These are phyloP conservation scores for Brachymystax lenok DNA, from an alignment of 2,797 vertebrate genomes.

Conservation along the genomic window DNA sequence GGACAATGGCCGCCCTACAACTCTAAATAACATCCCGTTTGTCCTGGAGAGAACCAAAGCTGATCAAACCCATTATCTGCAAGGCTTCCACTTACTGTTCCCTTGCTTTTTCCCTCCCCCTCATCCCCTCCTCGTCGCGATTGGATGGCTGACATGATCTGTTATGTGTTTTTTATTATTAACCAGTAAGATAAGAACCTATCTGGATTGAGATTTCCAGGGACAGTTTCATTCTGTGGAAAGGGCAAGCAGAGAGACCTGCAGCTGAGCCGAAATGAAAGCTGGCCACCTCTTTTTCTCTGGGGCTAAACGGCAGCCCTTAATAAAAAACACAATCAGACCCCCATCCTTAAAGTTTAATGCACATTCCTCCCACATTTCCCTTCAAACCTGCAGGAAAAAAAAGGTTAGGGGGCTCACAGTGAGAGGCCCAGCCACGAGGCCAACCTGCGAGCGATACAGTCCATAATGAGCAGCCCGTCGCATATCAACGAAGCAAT, in stretches of 20 bases:
- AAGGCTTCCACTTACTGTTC: conserved; percentile 69
- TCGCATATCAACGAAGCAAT: conserved; percentile 53
- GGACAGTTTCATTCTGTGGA: conserved; percentile 75
- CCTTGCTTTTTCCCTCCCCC: conserved; percentile 34
- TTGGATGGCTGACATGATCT: too few species aligned
- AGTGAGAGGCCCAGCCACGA: conserved; percentile 55
- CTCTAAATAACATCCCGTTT: conserved; percentile 54
- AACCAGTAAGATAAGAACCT: too few species aligned
- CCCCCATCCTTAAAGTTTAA: conserved; percentile 79
- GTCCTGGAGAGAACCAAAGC: conserved; percentile 60
- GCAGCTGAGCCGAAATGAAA: conserved; percentile 73
- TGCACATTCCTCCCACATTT: conserved; percentile 78
- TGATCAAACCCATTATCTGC: conserved; percentile 72
- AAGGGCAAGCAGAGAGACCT: conserved; percentile 76
- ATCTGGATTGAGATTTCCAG: conserved; percentile 62
- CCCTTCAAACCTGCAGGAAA: conserved; percentile 46
- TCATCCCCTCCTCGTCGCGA: not conserved
- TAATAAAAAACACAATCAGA: conserved; percentile 80
- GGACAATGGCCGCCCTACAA: conserved; percentile 24
- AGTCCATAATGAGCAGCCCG: too few species aligned
- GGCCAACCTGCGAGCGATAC: conserved; percentile 27
- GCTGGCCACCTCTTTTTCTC: conserved; percentile 70
- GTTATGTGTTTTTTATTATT: too few species aligned
- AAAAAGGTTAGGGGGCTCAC: conserved; percentile 55
- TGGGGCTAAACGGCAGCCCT: conserved; percentile 75